Percentiles rank a stretch among this genome's conserved stretches.
Conservation (phyloP, 2,113 vertebrate genomes). For the Hippocampus mohnikei region DNA sequence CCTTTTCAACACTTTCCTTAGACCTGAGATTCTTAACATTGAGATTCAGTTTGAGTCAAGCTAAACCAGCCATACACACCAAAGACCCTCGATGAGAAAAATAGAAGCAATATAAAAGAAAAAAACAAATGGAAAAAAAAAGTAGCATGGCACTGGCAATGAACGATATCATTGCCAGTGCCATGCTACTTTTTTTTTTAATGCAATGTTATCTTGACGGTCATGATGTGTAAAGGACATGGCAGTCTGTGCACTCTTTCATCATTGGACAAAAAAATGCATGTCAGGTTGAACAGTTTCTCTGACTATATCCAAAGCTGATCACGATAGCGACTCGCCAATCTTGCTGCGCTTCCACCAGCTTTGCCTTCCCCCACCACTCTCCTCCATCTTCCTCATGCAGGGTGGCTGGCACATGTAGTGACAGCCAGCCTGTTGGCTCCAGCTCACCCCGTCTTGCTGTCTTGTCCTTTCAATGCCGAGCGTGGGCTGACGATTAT, state of each 20-base stretch:
- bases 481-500: conserved; percentile 31
- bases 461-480: conserved; percentile 30
- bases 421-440: conserved; percentile 62
- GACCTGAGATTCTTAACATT: conserved; percentile 35
- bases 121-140: neutral
- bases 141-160: neutral
- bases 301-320: conserved; percentile 40
- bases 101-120: neutral
- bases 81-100: neutral
- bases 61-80: neutral
- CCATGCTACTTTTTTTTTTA: too few species aligned
- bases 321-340: conserved; percentile 61
- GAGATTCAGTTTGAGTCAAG: conserved; percentile 10
- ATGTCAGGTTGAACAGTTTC: too few species aligned
- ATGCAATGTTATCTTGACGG: too few species aligned
- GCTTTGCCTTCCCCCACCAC: conserved; percentile 33
- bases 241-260: too few species aligned
- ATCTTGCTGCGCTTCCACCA: conserved; percentile 60
- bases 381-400: conserved; percentile 73
- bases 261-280: too few species aligned
- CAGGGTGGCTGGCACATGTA: conserved; percentile 58
- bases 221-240: too few species aligned
- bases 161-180: too few species aligned
- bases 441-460: conserved; percentile 23
- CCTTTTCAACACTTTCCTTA: conserved; percentile 35